Conservation (phyloP, 2,888 invertebrate genomes). For the Philaethria dido region DNA sequence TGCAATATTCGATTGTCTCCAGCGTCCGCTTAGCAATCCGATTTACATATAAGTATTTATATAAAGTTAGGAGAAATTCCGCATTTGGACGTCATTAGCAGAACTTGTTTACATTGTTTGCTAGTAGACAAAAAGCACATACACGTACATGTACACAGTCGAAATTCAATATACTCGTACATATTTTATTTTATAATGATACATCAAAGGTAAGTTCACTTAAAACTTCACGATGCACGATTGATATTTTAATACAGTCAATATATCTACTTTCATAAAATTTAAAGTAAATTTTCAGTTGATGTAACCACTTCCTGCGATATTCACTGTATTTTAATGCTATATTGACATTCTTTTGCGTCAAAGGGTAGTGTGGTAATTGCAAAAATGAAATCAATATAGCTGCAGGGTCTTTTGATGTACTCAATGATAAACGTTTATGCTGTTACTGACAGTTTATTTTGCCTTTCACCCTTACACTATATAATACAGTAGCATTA, state of each 20-base stretch:
- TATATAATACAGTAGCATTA: too few species aligned
- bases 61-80: background rate
- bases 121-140: too few species aligned
- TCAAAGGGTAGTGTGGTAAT: conserved; percentile 7
- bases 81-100: background rate
- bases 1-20: conserved; percentile 8
- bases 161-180: too few species aligned
- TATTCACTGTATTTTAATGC: background rate
- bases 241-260: too few species aligned
- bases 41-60: conserved; percentile 7
- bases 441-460: background rate
- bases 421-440: background rate
- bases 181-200: too few species aligned
- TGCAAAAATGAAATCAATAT: conserved; percentile 5
- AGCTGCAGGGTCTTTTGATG: background rate
- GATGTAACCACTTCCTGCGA: background rate
- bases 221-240: too few species aligned
- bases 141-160: too few species aligned
- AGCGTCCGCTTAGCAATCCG: background rate
- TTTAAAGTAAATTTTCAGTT: background rate
- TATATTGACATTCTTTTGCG: background rate
- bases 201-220: too few species aligned
- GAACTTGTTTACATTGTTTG: too few species aligned
- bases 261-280: too few species aligned
- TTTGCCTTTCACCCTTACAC: background rate